Conservation (phyloP, 2,797 vertebrate species). For the Phalanger gymnotis region DNA sequence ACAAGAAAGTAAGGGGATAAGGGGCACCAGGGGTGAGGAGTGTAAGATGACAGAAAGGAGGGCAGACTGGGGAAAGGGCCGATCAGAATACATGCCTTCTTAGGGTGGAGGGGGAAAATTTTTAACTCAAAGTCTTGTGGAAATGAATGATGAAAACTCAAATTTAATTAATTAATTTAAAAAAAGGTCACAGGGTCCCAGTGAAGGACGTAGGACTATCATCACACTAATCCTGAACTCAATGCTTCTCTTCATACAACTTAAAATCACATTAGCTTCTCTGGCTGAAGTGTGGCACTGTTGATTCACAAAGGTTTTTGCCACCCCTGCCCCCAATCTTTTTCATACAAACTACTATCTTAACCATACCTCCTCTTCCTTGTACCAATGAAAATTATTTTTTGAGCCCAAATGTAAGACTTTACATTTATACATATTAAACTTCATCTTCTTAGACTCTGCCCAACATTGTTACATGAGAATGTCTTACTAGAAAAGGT, state of each 20-base stretch:
- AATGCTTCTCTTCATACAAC: not conserved
- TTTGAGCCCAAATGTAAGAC: not conserved
- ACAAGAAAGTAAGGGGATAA: too few relatives aligned
- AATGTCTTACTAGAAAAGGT: not conserved
- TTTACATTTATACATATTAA: not conserved
- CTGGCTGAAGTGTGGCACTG: not conserved
- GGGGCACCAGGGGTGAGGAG: too few relatives aligned
- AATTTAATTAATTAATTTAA: too few relatives aligned
- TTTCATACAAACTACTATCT: not conserved
- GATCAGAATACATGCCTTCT: too few relatives aligned
- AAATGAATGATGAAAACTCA: too few relatives aligned
- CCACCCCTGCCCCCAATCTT: not conserved
- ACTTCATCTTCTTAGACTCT: not conserved
- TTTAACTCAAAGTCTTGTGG: too few relatives aligned
- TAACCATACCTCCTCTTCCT: not conserved
- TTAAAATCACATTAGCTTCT: not conserved
- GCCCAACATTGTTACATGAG: not conserved
- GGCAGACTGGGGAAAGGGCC: too few relatives aligned
- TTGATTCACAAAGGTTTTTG: not conserved
- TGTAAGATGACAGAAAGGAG: too few relatives aligned
- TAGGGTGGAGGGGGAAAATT: too few relatives aligned
- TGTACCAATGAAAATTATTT: not conserved
- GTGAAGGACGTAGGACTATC: not conserved
- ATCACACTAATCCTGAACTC: not conserved
- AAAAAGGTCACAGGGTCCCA: not conserved